Percentiles rank a stretch among this genome's conserved stretches.
These are phyloP conservation scores for Malacosoma neustria DNA, from an alignment of 2,888 invertebrate species.

Conservation along the genomic window DNA sequence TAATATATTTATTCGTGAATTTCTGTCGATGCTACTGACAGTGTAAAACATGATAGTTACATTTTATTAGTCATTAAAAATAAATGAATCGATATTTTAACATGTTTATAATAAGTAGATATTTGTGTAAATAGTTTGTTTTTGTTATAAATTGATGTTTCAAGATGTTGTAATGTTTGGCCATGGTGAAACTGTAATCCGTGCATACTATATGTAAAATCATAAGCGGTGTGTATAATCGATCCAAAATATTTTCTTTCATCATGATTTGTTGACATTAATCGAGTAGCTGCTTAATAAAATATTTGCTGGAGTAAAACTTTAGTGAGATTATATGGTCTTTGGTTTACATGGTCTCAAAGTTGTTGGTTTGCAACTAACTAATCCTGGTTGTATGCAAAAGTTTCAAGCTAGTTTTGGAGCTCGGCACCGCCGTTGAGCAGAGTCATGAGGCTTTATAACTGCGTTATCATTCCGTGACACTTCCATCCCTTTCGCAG, in stretches of 20 bases:
- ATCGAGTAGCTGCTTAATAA: constrained; percentile 12
- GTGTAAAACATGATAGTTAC: too few relatives aligned
- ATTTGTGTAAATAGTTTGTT: constrained; percentile 60
- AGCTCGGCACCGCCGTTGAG: too few relatives aligned
- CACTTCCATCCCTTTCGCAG: too few relatives aligned
- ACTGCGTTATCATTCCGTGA: too few relatives aligned
- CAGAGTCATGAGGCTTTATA: too few relatives aligned
- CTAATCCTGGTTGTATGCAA: too few relatives aligned
- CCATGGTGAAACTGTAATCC: constrained; percentile 33
- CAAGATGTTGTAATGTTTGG: constrained; percentile 62
- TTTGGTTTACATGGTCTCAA: too few relatives aligned
- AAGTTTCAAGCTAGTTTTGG: too few relatives aligned
- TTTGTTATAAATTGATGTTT: constrained; percentile 66
- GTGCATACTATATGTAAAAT: constrained; percentile 18
- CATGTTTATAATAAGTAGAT: constrained; percentile 27
- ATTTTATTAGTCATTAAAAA: too few relatives aligned
- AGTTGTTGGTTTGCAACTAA: too few relatives aligned
- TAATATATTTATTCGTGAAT: too few relatives aligned
- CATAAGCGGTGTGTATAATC: constrained; percentile 14
- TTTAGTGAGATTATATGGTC: background rate
- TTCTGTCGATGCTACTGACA: too few relatives aligned
- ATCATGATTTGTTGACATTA: constrained; percentile 5
- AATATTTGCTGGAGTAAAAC: background rate
- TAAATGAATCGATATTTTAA: constrained; percentile 55
- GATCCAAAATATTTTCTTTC: constrained; percentile 12